Base-by-base conservation (phyloP, 2,888 invertebrate genomes). In the Acanthosoma haemorrhoidale region DNA sequence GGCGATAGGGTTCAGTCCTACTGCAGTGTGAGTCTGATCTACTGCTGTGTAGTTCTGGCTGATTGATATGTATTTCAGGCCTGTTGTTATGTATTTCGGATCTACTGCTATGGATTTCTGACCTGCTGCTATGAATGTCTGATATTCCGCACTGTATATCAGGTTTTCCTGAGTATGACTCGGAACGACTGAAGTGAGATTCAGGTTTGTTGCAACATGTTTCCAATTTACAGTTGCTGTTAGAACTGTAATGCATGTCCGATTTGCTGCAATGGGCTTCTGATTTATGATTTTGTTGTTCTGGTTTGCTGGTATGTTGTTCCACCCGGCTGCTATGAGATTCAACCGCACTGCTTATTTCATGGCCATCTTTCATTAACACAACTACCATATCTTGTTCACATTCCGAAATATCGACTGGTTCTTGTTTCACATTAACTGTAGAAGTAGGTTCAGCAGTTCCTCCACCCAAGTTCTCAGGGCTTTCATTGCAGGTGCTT, bases 231-330 rank as follows among this genome's bases (percentile, higher is more conserved):
- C 51, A 51, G 29, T 1, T 51, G n/a, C 25, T 25, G 29, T 51
- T 21, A 51, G 51, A 13, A 25, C 25, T 51, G 8, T 51, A 51
- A 25, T 51, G 51, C 25, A 51, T 13, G 25, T 51, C 51, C 51
- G 29, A 25, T n/a, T 51, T 51, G n/a, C 51, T 51, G n/a, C 51
- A 51, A n/a, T 51, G 51, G 29, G 51, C 51, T 51, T 51, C 51
- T 25, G 51, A 21, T 51, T 51, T 51, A 5, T 25, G 21, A 25
- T 25, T 25, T 51, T 51, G 51, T 5, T 13, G 25, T 2, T 51
- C 51, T 25, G 51, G 29, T 51, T 51, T 51, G 8, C n/a, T 51
- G 13, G 51, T 2, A 5, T 25, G 51, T n/a, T n/a, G n/a, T 29
- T 51, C 51, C 8, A n/a, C 29, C 13, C 51, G 51, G 29, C 51